These are phyloP conservation scores for Drosophila eugracilis DNA, from an alignment of 1,140 invertebrate species.

Conservation along the genomic window DNA sequence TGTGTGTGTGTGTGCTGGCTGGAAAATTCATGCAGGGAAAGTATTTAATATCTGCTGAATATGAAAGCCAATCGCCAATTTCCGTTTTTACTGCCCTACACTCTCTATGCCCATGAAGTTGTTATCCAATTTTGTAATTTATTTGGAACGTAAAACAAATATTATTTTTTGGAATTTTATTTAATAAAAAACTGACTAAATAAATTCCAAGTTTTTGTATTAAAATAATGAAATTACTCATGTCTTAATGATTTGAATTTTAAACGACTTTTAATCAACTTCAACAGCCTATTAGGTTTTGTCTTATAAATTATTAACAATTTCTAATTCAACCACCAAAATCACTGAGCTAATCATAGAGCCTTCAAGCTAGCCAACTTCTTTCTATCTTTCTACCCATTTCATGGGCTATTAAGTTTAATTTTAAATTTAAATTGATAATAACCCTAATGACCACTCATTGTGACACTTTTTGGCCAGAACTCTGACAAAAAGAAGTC, in stretches of 20 bases:
- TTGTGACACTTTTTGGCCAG: background rate
- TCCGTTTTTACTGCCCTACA: background rate
- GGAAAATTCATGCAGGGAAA: constrained; percentile 13
- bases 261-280: too few species aligned
- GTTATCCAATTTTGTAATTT: background rate
- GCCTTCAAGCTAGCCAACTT: background rate
- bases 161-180: background rate
- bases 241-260: too few species aligned
- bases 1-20: background rate
- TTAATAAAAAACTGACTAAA: too few species aligned
- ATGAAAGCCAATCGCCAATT: background rate
- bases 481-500: constrained; percentile 1
- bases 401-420: background rate
- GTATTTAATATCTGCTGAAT: constrained; percentile 15
- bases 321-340: background rate
- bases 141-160: background rate
- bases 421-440: constrained; percentile 1
- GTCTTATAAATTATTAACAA: too few species aligned
- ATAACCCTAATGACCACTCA: background rate
- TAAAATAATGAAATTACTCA: too few species aligned
- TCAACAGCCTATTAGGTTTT: too few species aligned
- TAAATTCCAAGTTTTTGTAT: too few species aligned
- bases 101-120: background rate
- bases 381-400: background rate
- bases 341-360: background rate